phyloP scores from a whole-genome alignment of 2,113 vertebrate species.

The Thunnus maccoyii region DNA sequence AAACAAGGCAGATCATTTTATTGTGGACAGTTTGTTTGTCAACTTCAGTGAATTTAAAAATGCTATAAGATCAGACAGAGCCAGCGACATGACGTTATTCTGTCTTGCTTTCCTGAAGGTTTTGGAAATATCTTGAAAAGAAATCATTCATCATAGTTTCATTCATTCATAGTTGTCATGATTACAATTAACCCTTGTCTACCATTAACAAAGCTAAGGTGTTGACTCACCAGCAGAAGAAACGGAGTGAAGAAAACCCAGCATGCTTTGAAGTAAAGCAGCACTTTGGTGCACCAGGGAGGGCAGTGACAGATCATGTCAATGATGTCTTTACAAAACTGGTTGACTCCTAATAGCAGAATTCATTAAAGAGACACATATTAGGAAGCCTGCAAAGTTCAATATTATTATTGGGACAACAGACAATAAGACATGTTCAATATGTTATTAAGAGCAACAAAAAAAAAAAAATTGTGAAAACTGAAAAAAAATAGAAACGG shows the following conservation, averaged over 20 bases:
- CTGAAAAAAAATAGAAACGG: neutral
- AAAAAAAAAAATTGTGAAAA: neutral
- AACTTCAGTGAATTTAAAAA: too few relatives aligned
- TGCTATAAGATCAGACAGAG: too few relatives aligned
- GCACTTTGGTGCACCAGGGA: slow-evolving; percentile 85
- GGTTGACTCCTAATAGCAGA: slow-evolving; percentile 82
- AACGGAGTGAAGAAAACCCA: slow-evolving; percentile 87
- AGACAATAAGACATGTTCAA: neutral
- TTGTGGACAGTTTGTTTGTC: too few relatives aligned
- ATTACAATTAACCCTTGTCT: too few relatives aligned
- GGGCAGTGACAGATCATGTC: slow-evolving; percentile 87
- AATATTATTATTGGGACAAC: neutral
- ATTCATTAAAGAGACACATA: neutral
- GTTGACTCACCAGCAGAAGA: slow-evolving; percentile 83
- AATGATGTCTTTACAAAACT: slow-evolving; percentile 88
- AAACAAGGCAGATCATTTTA: too few relatives aligned
- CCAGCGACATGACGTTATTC: too few relatives aligned
- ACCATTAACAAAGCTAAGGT: too few relatives aligned
- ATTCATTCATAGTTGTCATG: too few relatives aligned
- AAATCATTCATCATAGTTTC: too few relatives aligned
- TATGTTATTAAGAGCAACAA: neutral
- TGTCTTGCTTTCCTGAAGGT: too few relatives aligned
- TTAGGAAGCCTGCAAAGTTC: neutral
- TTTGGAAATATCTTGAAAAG: too few relatives aligned
- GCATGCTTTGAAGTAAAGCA: slow-evolving; percentile 88